Evolutionary conservation across 2,797 vertebrate genomes (phyloP), one percentile per base, ranked within the genome.

Genomic region (Clarias pachynema): DNA sequence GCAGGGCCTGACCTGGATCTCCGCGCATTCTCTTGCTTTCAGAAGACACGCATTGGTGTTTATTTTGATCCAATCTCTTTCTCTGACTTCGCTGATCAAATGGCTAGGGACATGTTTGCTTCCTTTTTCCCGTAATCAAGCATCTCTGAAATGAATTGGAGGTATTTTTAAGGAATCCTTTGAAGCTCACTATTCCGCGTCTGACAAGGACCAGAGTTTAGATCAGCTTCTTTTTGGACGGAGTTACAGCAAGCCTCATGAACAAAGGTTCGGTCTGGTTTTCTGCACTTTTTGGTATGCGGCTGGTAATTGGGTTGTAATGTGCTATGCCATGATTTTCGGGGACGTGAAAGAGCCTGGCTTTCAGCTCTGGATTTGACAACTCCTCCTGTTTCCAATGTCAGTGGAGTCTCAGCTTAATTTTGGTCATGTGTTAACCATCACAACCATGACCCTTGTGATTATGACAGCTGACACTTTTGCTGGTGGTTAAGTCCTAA

Each of bases 11-110:
- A 88, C 85, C 80, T 74, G 79, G 88, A 89, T 91, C 91, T 89
- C 88, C 88, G 89, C 89, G 90, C 89, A 89, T 85, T 93, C 88
- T 89, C 81, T 87, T 92, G 91, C 89, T 91, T 24, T 40, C 83
- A 69, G 89, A 92, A 91, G 91, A 93, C 94, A 94, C 86, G 70
- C 84, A 87, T 90, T 89, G 83, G 59, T 92, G 89, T 94, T 94
- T 93, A 91, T 94, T 94, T 93, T 94, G 92, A 94, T 91, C 89
- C 86, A 86, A 90, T 90, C 88, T 93, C 89, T 91, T 90, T 93
- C 93, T 92, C 90, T 90, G 89, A 89, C 90, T 92, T 94, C 93
- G 94, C 93, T 94, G 94, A 92, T 92, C 82, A 85, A 92, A 93
- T 92, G 89, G 84, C 88, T 90, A 90, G 92, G 92, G 88, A 91